phyloP scores from a whole-genome alignment of 2,797 vertebrate species.

The Rhinoraja longicauda region DNA sequence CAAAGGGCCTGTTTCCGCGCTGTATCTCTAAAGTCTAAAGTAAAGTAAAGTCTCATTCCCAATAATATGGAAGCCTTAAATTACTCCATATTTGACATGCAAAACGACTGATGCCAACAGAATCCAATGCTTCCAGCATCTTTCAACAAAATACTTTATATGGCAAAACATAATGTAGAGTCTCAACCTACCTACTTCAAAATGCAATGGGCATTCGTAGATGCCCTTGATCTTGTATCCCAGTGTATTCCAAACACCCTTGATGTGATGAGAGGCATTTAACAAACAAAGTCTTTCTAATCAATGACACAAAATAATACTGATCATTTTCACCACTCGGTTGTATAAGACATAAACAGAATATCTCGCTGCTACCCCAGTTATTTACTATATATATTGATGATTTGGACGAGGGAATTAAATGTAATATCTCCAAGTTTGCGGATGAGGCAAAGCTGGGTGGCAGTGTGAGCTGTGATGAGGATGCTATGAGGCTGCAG shows the following conservation, averaged over 20 bases:
- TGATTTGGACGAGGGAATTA: too few relatives aligned
- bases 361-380: too few relatives aligned
- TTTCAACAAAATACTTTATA: background rate
- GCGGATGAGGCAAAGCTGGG: too few relatives aligned
- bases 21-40: too few relatives aligned
- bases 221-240: background rate
- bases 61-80: background rate
- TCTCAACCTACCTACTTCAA: background rate
- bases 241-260: background rate
- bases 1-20: too few relatives aligned
- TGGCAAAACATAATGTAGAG: background rate
- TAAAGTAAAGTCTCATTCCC: background rate
- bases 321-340: background rate
- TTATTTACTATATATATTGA: too few relatives aligned
- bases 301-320: background rate
- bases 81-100: background rate
- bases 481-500: too few relatives aligned
- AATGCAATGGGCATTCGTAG: too few relatives aligned
- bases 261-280: background rate
- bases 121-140: background rate
- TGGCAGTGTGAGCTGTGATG: too few relatives aligned
- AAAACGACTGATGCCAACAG: background rate
- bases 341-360: background rate
- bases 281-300: background rate
- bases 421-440: too few relatives aligned